Conservation (phyloP, 1,140 invertebrate genomes). For the Goniozus legneri region DNA sequence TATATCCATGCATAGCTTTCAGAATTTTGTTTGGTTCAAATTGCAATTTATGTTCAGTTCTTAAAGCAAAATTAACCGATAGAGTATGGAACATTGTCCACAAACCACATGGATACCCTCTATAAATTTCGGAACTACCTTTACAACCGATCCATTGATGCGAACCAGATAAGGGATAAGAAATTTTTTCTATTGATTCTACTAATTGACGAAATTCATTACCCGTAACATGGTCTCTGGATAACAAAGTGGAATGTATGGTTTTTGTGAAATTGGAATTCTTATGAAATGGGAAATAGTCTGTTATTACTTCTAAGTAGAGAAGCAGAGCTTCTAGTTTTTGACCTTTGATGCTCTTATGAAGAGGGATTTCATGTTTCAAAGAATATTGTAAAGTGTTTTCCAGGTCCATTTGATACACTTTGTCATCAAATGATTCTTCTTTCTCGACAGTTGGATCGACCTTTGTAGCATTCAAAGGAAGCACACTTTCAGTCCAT, state of each 20-base stretch:
- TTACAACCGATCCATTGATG: slow-evolving; percentile 78
- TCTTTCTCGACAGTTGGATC: slow-evolving; percentile 1
- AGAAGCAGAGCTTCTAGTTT: slow-evolving; percentile 68
- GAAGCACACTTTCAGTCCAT: neutral
- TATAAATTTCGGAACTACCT: slow-evolving; percentile 67
- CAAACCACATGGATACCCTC: slow-evolving; percentile 93
- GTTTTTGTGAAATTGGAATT: slow-evolving; percentile 62
- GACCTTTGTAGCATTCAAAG: neutral
- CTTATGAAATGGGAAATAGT: slow-evolving; percentile 71
- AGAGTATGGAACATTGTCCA: slow-evolving; percentile 95
- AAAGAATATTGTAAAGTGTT: slow-evolving; percentile 76
- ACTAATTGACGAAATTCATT: slow-evolving; percentile 58
- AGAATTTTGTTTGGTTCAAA: slow-evolving; percentile 67
- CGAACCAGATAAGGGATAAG: slow-evolving; percentile 56
- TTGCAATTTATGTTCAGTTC: slow-evolving; percentile 39
- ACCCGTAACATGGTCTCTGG: slow-evolving; percentile 55
- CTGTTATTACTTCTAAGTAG: slow-evolving; percentile 67
- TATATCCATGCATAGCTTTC: slow-evolving; percentile 79
- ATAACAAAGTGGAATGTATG: slow-evolving; percentile 49
- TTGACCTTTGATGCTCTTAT: slow-evolving; percentile 66
- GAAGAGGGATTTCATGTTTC: slow-evolving; percentile 73
- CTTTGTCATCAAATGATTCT: slow-evolving; percentile 43
- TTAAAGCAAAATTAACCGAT: slow-evolving; percentile 72
- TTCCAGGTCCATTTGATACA: slow-evolving; percentile 85
- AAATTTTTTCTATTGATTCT: slow-evolving; percentile 52